Base-by-base conservation (phyloP, 2,113 vertebrate species). In the Setophaga kirtlandii region DNA sequence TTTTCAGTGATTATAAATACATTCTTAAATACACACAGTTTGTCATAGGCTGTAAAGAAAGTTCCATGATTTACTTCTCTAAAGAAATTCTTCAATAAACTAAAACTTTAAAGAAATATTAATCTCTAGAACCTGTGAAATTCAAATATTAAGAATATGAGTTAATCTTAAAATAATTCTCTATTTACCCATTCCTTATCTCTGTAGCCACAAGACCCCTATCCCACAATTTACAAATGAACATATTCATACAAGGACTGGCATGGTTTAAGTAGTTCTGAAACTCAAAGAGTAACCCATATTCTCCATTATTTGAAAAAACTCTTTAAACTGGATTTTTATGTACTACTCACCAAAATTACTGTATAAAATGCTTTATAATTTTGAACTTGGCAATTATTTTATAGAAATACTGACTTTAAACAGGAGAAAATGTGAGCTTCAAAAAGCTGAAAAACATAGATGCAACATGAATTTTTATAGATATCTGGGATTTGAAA, bases 161-260 rank as follows among this genome's bases (percentile, higher is more conserved):
- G 44, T 92, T 88, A 12, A 6, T 58, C 55, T 88, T 75, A 63
- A 95, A 90, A 96, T 70, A 89, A 64, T 87, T 93, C 37, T 71
- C 8, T 67, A 24, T 73, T 91, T 52, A 79, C 12, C 17, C 42
- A 50, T 65, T 42, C 21, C 81, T 96, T 97, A 96, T 96, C 93
- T 95, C 74, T 79, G 49, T 62, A 82, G 44, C 65, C 94, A 96
- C 83, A 90, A 56, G 52, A 93, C 35, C 58, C 89, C 62, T 79
- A 35, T 11, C 56, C 7, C 7, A 35, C 21, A 46, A 65, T 64
- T 82, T 89, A 50, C n/a, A 9, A 46, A 37, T 30, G 30, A 91
- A 67, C 18, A 24, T 42, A 85, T 79, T 87, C 41, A 65, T 8
- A 33, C 14, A 64, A 93, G 11, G 33, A 89, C 71, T 52, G 2